Evolutionary conservation across 2,797 vertebrate species (phyloP).

Genomic region (Telmatherina bonti): DNA sequence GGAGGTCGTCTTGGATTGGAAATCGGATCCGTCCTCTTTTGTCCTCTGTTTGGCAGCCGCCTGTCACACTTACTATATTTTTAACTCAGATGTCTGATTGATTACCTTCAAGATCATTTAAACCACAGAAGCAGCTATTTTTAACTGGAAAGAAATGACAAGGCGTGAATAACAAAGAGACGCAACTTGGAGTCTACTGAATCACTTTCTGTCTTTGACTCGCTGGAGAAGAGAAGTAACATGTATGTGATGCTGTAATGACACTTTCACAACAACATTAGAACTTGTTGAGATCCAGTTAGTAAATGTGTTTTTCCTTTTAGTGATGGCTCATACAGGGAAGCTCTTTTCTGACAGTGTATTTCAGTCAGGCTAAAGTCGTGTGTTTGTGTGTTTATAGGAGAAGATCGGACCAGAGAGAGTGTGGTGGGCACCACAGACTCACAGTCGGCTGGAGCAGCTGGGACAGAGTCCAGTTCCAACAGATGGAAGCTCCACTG

Average conservation of each 20-base stretch:
- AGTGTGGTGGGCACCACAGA: conserved; percentile 86
- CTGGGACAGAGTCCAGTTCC: conserved; percentile 78
- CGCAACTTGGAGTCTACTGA: not conserved
- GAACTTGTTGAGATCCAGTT: not conserved
- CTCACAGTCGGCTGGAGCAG: conserved; percentile 76
- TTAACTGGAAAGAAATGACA: conserved; percentile 32
- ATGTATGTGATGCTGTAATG: not conserved
- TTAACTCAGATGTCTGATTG: conserved; percentile 72
- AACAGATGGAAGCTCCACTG: conserved; percentile 77
- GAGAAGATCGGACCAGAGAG: conserved; percentile 90
- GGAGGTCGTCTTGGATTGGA: conserved; percentile 65
- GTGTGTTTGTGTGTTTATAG: conserved; percentile 64
- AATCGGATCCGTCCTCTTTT: conserved; percentile 67
- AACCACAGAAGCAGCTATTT: conserved; percentile 65
- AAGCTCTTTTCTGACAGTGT: not conserved
- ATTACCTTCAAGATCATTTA: conserved; percentile 74
- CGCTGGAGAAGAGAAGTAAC: not conserved
- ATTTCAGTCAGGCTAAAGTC: not conserved
- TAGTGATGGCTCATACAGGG: not conserved
- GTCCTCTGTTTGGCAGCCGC: conserved; percentile 72
- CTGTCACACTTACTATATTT: conserved; percentile 68
- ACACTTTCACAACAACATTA: not conserved
- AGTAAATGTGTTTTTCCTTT: not conserved
- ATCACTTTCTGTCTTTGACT: not conserved
- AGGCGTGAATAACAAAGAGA: conserved; percentile 35